These are phyloP conservation scores for Trilocha varians DNA, from an alignment of 2,888 invertebrate species.

Conservation along the genomic window DNA sequence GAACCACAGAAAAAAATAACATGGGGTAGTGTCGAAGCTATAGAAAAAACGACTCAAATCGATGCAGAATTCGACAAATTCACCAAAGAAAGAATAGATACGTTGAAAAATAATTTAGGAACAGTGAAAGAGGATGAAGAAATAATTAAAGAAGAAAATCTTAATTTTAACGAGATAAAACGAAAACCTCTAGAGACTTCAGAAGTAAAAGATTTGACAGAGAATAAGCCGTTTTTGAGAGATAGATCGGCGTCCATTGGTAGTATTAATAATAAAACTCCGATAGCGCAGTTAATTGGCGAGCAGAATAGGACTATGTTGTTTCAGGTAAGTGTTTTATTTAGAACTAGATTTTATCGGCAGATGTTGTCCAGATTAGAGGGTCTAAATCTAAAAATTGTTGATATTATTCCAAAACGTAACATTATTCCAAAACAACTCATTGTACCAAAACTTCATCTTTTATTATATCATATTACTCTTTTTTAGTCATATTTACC, in stretches of 20 bases:
- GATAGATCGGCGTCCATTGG: slow-evolving; percentile 77
- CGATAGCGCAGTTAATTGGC: slow-evolving; percentile 58
- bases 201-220: slow-evolving; percentile 25
- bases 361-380: no score
- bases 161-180: slow-evolving; percentile 1
- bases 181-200: slow-evolving; percentile 3
- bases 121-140: slow-evolving; percentile 59
- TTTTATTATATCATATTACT: no score
- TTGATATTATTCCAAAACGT: no score
- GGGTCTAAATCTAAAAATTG: no score
- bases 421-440: no score
- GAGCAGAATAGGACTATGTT: slow-evolving; percentile 96
- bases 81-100: slow-evolving; percentile 56
- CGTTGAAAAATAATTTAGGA: slow-evolving; percentile 45
- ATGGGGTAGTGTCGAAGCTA: slow-evolving; percentile 45
- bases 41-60: slow-evolving; percentile 37
- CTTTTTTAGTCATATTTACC: no score
- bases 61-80: slow-evolving; percentile 67
- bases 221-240: slow-evolving; percentile 60
- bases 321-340: slow-evolving; percentile 77
- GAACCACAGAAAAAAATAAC: slow-evolving; percentile 41
- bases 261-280: slow-evolving; percentile 62
- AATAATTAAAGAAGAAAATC: slow-evolving; percentile 17
- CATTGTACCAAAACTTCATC: no score
- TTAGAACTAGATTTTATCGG: no score